Percentiles rank a stretch among this genome's conserved stretches.
These are phyloP conservation scores for Phengaris arion DNA, from an alignment of 2,888 invertebrate genomes.

Conservation along the genomic window DNA sequence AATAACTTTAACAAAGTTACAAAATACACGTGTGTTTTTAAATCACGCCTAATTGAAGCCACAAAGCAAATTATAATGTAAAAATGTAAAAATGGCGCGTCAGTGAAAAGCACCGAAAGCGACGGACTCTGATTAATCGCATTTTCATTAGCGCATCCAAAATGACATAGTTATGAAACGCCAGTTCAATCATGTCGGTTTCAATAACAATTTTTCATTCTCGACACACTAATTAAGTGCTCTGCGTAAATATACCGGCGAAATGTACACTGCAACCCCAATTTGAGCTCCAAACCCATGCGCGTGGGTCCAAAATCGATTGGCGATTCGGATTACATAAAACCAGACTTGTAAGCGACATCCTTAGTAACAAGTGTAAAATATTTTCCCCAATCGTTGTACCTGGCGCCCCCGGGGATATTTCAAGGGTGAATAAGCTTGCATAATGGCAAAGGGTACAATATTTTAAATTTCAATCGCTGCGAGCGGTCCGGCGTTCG, in stretches of 20 bases:
- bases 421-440: slow-evolving; percentile 81
- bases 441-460: slow-evolving; percentile 80
- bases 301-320: slow-evolving; percentile 47
- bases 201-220: slow-evolving; percentile 79
- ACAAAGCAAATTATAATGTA: slow-evolving; percentile 18
- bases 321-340: slow-evolving; percentile 45
- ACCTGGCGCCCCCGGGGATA: slow-evolving; percentile 79
- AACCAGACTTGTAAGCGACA: slow-evolving; percentile 70
- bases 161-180: slow-evolving; percentile 77
- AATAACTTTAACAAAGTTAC: neutral
- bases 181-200: slow-evolving; percentile 76
- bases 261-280: slow-evolving; percentile 42
- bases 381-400: slow-evolving; percentile 79
- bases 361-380: slow-evolving; percentile 80
- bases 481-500: slow-evolving; percentile 73
- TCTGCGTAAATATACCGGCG: slow-evolving; percentile 71
- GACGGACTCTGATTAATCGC: slow-evolving; percentile 65
- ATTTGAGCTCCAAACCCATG: slow-evolving; percentile 49
- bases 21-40: neutral
- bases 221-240: slow-evolving; percentile 78
- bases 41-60: neutral
- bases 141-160: slow-evolving; percentile 73
- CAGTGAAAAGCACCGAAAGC: slow-evolving; percentile 53
- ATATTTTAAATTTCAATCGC: slow-evolving; percentile 81
- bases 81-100: slow-evolving; percentile 1